Percentiles rank a stretch among this genome's conserved stretches.
Evolutionary conservation across 2,113 vertebrate species (phyloP).

Genomic region (Calonectris borealis): DNA sequence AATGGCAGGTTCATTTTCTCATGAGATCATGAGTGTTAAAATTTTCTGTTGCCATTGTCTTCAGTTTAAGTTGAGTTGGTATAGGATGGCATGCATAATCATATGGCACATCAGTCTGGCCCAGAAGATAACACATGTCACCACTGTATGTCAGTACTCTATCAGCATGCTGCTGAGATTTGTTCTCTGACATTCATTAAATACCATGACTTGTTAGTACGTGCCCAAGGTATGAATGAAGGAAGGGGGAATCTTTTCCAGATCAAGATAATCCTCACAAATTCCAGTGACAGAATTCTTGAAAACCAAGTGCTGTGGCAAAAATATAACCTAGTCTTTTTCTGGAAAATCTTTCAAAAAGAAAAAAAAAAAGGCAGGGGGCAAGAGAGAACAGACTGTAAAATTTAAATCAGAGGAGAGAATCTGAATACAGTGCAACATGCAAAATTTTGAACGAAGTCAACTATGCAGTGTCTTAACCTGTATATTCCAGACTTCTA

Average conservation of each 20-base stretch:
- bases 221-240: background rate
- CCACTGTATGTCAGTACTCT: background rate
- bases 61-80: background rate
- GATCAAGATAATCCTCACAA: background rate
- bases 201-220: slow-evolving; percentile 42
- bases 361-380: no score
- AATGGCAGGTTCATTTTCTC: background rate
- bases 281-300: background rate
- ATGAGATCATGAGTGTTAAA: background rate
- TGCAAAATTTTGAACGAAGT: background rate
- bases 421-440: background rate
- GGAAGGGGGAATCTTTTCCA: background rate
- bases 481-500: background rate
- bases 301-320: background rate
- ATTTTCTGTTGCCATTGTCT: background rate
- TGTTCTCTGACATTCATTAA: background rate
- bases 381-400: background rate
- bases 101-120: background rate
- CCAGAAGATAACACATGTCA: background rate
- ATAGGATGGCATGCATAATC: background rate
- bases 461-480: background rate
- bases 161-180: background rate
- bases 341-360: background rate
- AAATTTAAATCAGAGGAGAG: background rate
- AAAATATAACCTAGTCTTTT: background rate